These are phyloP conservation scores for Coenobita brevimanus DNA, from an alignment of 1,140 invertebrate species.

Conservation along the genomic window DNA sequence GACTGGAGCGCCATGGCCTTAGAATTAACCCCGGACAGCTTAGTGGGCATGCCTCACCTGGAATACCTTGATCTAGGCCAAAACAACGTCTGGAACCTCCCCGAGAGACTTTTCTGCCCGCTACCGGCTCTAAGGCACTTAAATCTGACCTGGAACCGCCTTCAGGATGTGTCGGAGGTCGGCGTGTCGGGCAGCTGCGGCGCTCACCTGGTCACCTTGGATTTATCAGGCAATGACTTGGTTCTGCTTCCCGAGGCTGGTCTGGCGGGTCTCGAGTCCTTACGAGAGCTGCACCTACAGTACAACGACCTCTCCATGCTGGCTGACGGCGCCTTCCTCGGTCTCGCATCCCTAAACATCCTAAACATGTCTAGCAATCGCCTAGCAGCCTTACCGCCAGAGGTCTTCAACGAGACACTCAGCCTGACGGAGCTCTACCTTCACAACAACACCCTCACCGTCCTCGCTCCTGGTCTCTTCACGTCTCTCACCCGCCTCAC, in stretches of 20 bases:
- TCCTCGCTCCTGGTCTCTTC: conserved; percentile 82
- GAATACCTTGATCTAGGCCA: conserved; percentile 81
- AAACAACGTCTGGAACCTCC: conserved; percentile 86
- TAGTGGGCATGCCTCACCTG: conserved; percentile 61
- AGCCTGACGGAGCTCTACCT: conserved; percentile 82
- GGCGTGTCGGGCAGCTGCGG: conserved; percentile 82
- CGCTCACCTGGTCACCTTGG: conserved; percentile 83
- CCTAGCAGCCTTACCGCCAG: conserved; percentile 81
- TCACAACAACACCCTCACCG: conserved; percentile 84
- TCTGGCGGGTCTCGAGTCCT: conserved; percentile 73
- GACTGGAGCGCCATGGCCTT: conserved; percentile 81
- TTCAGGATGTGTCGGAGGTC: conserved; percentile 88
- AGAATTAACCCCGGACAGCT: conserved; percentile 80
- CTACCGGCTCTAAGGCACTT: conserved; percentile 80
- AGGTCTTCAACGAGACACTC: conserved; percentile 78
- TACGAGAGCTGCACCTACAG: conserved; percentile 71
- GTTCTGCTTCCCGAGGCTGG: conserved; percentile 79
- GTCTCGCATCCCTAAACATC: conserved; percentile 83
- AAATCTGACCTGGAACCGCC: conserved; percentile 85
- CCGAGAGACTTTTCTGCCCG: conserved; percentile 83
- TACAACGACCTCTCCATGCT: conserved; percentile 73
- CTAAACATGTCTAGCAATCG: conserved; percentile 87
- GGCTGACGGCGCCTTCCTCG: conserved; percentile 85
- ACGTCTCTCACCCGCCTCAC: conserved; percentile 83
- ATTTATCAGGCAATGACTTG: conserved; percentile 86